phyloP scores from a whole-genome alignment of 2,797 vertebrate species.

The Phoxinus dragarum region DNA sequence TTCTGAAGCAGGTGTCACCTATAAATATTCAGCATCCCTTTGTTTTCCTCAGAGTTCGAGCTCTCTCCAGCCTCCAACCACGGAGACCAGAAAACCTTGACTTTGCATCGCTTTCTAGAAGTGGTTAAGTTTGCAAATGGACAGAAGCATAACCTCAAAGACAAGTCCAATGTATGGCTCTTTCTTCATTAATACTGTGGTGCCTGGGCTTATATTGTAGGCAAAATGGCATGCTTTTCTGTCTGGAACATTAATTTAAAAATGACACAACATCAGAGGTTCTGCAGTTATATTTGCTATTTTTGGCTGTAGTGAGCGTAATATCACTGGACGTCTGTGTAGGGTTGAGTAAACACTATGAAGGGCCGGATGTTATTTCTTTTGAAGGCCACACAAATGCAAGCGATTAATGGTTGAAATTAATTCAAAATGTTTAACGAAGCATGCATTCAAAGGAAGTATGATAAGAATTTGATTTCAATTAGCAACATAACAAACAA shows the following conservation, averaged over 20 bases:
- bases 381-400: constrained; percentile 19
- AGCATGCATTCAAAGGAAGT: not conserved
- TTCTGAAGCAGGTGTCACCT: not conserved
- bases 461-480: not conserved
- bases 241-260: not conserved
- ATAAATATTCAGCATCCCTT: not conserved
- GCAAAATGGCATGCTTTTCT: not conserved
- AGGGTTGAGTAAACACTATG: not conserved
- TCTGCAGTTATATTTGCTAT: not conserved
- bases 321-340: not conserved
- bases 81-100: constrained; percentile 62
- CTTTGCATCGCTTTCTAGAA: constrained; percentile 86
- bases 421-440: not conserved
- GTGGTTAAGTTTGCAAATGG: constrained; percentile 87
- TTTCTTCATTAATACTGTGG: not conserved
- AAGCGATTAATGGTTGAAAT: not conserved
- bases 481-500: not conserved
- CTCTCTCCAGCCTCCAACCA: constrained; percentile 72
- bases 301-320: constrained; percentile 5
- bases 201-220: not conserved
- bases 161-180: constrained; percentile 68
- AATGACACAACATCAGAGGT: not conserved
- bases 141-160: constrained; percentile 73
- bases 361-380: constrained; percentile 24
- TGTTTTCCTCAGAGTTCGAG: constrained; percentile 75